A percentile compares a stretch with the other conserved stretches of the same genome.
Conservation (phyloP, 2,888 invertebrate species). For the Drosophila siamana region DNA sequence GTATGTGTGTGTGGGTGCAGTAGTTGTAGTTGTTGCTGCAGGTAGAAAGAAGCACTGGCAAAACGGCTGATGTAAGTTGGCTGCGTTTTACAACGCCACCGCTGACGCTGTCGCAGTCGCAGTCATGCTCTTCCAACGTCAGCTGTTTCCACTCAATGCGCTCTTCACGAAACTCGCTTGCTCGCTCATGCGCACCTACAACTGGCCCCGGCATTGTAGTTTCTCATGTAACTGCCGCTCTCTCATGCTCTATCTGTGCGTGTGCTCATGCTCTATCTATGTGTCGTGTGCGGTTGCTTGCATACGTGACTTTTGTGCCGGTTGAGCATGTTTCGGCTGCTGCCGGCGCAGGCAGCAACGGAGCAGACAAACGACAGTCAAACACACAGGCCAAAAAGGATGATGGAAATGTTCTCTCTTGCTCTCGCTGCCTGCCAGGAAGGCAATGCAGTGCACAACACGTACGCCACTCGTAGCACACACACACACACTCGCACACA, state of each 20-base stretch:
- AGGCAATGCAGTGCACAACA: slow-evolving; percentile 20
- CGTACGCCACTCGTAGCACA: slow-evolving; percentile 18
- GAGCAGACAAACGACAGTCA: slow-evolving; percentile 24
- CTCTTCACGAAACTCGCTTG: slow-evolving; percentile 24
- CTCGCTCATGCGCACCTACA: slow-evolving; percentile 75
- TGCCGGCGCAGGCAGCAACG: slow-evolving; percentile 41
- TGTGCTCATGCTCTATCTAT: no score
- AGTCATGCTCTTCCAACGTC: slow-evolving; percentile 44
- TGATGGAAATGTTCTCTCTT: slow-evolving; percentile 66
- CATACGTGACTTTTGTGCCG: slow-evolving; percentile 78
- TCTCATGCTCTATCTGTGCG: slow-evolving; percentile 6
- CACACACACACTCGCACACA: slow-evolving; percentile 15
- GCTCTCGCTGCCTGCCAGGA: slow-evolving; percentile 23
- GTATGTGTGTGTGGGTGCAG: slow-evolving; percentile 48
- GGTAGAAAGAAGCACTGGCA: slow-evolving; percentile 53
- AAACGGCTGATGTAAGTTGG: slow-evolving; percentile 74
- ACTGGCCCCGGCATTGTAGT: slow-evolving; percentile 53
- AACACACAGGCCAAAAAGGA: slow-evolving; percentile 57
- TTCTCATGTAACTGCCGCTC: slow-evolving; percentile 42
- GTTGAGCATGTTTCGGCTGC: slow-evolving; percentile 65
- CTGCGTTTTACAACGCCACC: slow-evolving; percentile 58
- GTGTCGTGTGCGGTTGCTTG: slow-evolving; percentile 45
- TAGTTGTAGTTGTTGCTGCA: slow-evolving; percentile 54
- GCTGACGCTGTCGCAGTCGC: slow-evolving; percentile 19
- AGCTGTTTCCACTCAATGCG: slow-evolving; percentile 73